phyloP scores from a whole-genome alignment of 2,888 invertebrate genomes.

The Conus canariensis region DNA sequence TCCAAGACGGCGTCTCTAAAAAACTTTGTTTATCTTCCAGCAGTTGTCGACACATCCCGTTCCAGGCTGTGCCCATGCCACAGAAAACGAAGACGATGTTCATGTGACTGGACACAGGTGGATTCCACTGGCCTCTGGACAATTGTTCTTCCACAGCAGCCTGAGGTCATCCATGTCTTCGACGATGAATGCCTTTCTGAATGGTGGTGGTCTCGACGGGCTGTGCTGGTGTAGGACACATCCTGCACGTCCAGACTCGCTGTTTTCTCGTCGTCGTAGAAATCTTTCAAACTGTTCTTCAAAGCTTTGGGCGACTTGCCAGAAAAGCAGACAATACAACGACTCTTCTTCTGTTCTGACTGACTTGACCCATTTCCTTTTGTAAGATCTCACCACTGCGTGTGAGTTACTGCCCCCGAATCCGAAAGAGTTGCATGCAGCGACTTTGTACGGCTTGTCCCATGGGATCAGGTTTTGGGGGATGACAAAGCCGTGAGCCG shows the following conservation, averaged over 20 bases:
- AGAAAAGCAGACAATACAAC: conserved; percentile 49
- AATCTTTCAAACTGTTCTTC: conserved; percentile 42
- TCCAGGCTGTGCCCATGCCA: conserved; percentile 69
- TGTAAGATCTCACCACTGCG: conserved; percentile 55
- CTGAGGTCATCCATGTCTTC: conserved; percentile 39
- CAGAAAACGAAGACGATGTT: conserved; percentile 64
- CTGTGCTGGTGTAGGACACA: conserved; percentile 55
- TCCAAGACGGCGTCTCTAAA: conserved; percentile 51
- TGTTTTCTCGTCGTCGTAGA: conserved; percentile 38
- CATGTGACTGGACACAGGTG: neutral
- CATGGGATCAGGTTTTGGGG: conserved; percentile 49
- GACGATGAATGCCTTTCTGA: conserved; percentile 46
- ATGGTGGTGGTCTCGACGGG: conserved; percentile 54
- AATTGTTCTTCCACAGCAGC: neutral
- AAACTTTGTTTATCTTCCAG: conserved; percentile 43
- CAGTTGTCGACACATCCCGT: conserved; percentile 63
- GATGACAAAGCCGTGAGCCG: conserved; percentile 54
- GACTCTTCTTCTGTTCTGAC: conserved; percentile 18
- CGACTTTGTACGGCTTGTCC: conserved; percentile 51
- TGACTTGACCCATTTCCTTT: neutral
- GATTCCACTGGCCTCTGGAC: neutral
- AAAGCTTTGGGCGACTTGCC: conserved; percentile 47
- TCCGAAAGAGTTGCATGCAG: conserved; percentile 66
- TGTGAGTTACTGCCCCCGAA: conserved; percentile 71
- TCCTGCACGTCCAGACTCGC: neutral